Evolutionary conservation across 2,888 invertebrate species (phyloP), one percentile per base, ranked within the genome.

Genomic region (Hydropsyche betteni): DNA sequence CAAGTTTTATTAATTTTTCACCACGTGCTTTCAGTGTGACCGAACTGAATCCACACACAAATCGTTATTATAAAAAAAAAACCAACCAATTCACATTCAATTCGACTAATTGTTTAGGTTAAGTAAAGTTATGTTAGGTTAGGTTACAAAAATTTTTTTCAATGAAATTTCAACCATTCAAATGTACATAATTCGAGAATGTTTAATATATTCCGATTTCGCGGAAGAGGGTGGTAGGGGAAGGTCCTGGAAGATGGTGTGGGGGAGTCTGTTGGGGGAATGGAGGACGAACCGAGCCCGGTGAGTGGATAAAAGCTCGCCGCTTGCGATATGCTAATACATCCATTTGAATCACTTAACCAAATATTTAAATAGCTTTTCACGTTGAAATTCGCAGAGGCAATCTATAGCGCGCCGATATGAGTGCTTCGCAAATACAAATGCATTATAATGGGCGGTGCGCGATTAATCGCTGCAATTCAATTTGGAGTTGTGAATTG

Each of bases 331-430:
- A 79, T 79, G 79, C 79, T 79, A 79, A 79, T 79, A 76, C 75
- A 75, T 79, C 78, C 78, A 78, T 79, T 75, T 76, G 79, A 79
- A 79, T 79, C 79, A 79, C 79, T 78, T 78, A 75, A 77, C 76
- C 79, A 79, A 79, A 79, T 79, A 79, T 79, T 79, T 78, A 78
- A 79, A 78, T 79, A 79, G 79, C 79, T 79, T 79, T 79, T 77
- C 78, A 79, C 69, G 75, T 76, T 77, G 75, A 64, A 79, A 77
- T 75, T 75, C 77, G 76, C 77, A 72, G 75, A 76, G 77, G 72
- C 77, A 76, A 79, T 79, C 78, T 76, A 55, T 64, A 50, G 16
- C 7, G 12, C 50, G 7, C 69, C 72, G 72, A 72, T 72, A 72
- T 72, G 72, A 72, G 72, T 72, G 72, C 72, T 72, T 24, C 36